Evolutionary conservation across 2,113 vertebrate species (phyloP).

Genomic region (Neomonachus schauinslandi): DNA sequence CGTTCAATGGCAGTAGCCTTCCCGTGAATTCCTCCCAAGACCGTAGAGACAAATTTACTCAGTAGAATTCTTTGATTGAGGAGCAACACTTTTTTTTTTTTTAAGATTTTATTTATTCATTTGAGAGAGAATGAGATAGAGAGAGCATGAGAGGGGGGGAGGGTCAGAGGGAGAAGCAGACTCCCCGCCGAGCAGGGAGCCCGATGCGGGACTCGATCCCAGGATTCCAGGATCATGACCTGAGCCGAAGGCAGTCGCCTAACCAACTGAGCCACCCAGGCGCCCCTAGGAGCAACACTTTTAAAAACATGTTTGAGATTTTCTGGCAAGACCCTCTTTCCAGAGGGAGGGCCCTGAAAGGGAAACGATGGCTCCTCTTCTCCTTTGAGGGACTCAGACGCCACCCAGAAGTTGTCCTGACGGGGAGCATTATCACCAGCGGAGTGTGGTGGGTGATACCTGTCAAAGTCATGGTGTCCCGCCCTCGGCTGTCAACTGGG

Average conservation of each 20-base stretch:
- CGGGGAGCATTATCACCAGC: background rate
- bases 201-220: too few relatives aligned
- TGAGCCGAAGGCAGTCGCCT: too few relatives aligned
- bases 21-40: background rate
- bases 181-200: too few relatives aligned
- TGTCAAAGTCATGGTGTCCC: background rate
- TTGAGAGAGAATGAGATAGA: too few relatives aligned
- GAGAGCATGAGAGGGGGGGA: too few relatives aligned
- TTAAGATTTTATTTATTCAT: too few relatives aligned
- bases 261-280: too few relatives aligned
- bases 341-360: background rate
- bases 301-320: background rate
- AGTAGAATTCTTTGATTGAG: background rate
- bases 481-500: conserved; percentile 1
- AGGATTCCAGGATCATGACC: too few relatives aligned
- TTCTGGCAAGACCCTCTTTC: background rate
- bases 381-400: background rate
- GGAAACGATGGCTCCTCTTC: background rate
- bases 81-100: background rate
- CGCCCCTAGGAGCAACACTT: background rate
- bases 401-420: background rate
- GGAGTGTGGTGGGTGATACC: background rate
- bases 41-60: background rate
- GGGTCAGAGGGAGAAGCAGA: too few relatives aligned
- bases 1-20: too few relatives aligned